Evolutionary conservation across 2,113 vertebrate genomes (phyloP), one percentile per base, ranked within the genome.

Genomic region (Chitala chitala): DNA sequence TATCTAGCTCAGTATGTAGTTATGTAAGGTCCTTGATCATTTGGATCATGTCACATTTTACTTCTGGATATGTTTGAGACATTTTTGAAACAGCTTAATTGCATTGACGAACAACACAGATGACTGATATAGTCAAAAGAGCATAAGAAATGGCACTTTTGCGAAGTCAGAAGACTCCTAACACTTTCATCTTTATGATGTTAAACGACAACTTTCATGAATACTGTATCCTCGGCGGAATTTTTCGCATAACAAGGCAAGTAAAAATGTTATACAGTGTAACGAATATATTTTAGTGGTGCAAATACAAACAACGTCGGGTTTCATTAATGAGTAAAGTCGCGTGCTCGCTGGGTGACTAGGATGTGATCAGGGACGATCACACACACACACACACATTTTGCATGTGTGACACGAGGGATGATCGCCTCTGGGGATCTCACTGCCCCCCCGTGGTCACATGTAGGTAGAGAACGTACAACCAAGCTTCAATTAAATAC

Each of bases 401-500:
- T n/a, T n/a, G n/a, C 42, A 20, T 42, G 20, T 24, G 40, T 48
- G 64, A 2, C 63, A 1, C 63, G 1, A 65, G 22, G 40, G 70
- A 48, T 64, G 26, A 69, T 6, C 63, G 42, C 38, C 31, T 42
- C n/a, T 36, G 51, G 69, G 79, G 56, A 75, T 59, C 48, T 78
- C 72, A 76, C 75, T 75, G 73, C 78, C 79, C 75, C 79, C 81
- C 69, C 36, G 82, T 83, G 79, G 78, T 75, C 77, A 75, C 80
- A 81, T 33, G 12, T 17, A 86, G 84, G 83, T 75, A 87, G 73
- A 80, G 86, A 87, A 86, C 73, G 84, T 83, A 90, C 85, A 84
- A 82, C 83, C n/a, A n/a, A 84, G 82, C 83, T 80, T 85, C 85
- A 86, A 85, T 87, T 85, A 87, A 88, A 86, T 80, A 77, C 81